Evolutionary conservation across 2,888 invertebrate genomes (phyloP), one percentile per base, ranked within the genome.

Genomic region (Mechanitis messenoides): DNA sequence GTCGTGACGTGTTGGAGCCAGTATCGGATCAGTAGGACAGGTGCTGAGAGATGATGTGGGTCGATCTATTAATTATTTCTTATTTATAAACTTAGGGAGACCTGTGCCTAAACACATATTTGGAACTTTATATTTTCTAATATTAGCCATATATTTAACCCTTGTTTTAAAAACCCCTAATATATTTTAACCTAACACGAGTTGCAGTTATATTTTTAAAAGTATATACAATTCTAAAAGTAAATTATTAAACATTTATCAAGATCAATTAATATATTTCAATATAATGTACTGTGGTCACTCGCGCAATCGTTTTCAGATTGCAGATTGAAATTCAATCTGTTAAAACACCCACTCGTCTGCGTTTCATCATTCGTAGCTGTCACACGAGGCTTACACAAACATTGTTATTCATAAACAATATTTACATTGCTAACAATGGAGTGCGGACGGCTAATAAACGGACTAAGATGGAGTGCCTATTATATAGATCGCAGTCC

Each of bases 391-490:
- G 57, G 59, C 58, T 60, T 57, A 53, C 60, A 72, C 74, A 76
- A 76, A 76, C 72, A 74, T 70, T 70, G 63, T 74, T 68, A 74
- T 71, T 72, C 65, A 72, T 71, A 59, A 60, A 56, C 58, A 62
- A 67, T 66, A 66, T 68, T 68, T 64, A 66, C 55, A 60, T 64
- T 59, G 65, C 50, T 60, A 63, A 70, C 54, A 64, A 89, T 90
- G 89, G 87, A 89, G 77, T 82, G 78, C 67, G 85, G 81, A 65
- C 80, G 73, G 60, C 72, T 86, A 55, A 75, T 72, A 67, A 82
- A 68, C 66, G 85, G 81, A 46, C 68, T 84, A 59, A 74, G 72
- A 60, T 87, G 86, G 87, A 81, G 78, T 66, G 82, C 80, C 38
- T 79, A 75, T 62, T 76, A 82, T 46, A 69, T 74, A 20, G 20